Conservation (phyloP, 2,113 vertebrate species). For the Cynopterus brachyotis region DNA sequence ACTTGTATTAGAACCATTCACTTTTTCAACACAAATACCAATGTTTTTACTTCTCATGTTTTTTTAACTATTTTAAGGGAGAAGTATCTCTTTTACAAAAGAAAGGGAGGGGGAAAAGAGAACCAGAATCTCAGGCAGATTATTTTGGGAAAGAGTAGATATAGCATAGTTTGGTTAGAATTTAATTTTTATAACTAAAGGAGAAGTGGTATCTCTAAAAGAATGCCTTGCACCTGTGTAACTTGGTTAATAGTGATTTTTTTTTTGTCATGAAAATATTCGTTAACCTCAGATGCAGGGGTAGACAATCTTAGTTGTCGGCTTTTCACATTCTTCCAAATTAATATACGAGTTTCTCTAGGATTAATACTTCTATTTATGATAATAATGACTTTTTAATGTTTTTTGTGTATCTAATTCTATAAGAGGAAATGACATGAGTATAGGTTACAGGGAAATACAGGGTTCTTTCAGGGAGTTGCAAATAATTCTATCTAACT, state of each 20-base stretch:
- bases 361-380: not conserved
- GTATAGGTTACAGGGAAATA: not conserved
- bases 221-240: not conserved
- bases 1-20: not conserved
- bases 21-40: not conserved
- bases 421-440: not conserved
- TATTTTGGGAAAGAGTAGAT: not conserved
- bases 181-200: not conserved
- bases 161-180: not conserved
- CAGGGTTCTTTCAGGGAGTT: not conserved
- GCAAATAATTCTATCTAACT: not conserved
- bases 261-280: slow-evolving; percentile 12
- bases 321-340: slow-evolving; percentile 5
- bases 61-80: not conserved
- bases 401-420: not conserved
- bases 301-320: not conserved
- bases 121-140: not conserved
- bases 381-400: slow-evolving; percentile 24
- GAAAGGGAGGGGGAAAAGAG: not conserved
- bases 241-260: not conserved
- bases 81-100: not conserved
- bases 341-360: slow-evolving; percentile 19
- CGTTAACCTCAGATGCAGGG: not conserved
- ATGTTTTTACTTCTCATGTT: not conserved
- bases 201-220: not conserved